These are phyloP conservation scores for Maniola jurtina DNA, from an alignment of 1,140 invertebrate genomes.

Conservation along the genomic window DNA sequence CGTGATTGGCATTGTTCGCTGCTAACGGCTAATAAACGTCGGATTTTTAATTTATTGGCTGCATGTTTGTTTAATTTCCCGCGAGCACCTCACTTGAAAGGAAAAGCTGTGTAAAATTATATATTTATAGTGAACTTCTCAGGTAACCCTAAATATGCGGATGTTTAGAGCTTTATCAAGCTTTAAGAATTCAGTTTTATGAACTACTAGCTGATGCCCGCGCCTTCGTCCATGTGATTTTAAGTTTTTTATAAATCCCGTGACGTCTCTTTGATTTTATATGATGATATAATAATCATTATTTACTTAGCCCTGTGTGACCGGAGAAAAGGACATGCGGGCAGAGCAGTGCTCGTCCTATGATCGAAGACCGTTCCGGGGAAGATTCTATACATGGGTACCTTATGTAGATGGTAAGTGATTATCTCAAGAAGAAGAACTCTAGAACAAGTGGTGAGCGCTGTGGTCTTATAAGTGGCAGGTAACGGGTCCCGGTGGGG, in stretches of 20 bases:
- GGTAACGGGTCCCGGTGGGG: too few relatives aligned
- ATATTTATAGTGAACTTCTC: background rate
- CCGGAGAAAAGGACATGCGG: slow-evolving; percentile 39
- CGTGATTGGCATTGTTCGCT: slow-evolving; percentile 47
- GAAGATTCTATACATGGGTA: slow-evolving; percentile 89
- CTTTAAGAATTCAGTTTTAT: too few relatives aligned
- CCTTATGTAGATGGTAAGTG: slow-evolving; percentile 90
- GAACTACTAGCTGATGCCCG: too few relatives aligned
- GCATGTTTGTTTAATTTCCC: background rate
- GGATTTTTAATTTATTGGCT: slow-evolving; percentile 22
- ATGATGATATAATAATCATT: too few relatives aligned
- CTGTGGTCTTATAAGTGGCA: too few relatives aligned
- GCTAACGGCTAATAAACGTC: slow-evolving; percentile 31
- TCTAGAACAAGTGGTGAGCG: too few relatives aligned
- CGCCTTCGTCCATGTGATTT: too few relatives aligned
- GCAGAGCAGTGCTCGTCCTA: slow-evolving; percentile 89
- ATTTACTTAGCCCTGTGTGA: slow-evolving; percentile 46
- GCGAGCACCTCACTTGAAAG: background rate
- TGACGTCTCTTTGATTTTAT: too few relatives aligned
- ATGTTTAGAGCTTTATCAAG: background rate
- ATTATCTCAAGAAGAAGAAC: background rate
- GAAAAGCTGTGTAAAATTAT: background rate
- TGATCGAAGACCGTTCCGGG: slow-evolving; percentile 89
- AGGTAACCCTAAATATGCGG: background rate
- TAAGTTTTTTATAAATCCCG: too few relatives aligned